A percentile compares a stretch with the other conserved stretches of the same genome.
These are phyloP conservation scores for Drosophila teissieri DNA, from an alignment of 1,140 invertebrate species.

Conservation along the genomic window DNA sequence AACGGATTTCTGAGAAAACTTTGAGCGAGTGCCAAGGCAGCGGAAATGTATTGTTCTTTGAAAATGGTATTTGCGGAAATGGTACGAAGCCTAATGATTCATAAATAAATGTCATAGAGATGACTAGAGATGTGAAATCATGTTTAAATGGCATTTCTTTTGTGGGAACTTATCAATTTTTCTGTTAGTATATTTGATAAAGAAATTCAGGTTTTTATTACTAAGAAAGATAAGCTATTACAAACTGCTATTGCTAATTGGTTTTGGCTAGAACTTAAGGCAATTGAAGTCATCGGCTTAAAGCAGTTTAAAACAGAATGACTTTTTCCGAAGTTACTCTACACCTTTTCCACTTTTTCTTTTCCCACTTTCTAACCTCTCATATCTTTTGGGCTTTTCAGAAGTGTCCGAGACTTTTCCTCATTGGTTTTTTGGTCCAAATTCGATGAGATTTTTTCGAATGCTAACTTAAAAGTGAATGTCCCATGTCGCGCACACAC, in stretches of 20 bases:
- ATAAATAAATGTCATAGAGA: neutral
- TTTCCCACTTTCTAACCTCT: neutral
- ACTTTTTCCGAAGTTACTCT: neutral
- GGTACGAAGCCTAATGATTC: neutral
- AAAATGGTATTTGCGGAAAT: conserved; percentile 2
- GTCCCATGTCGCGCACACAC: conserved; percentile 22
- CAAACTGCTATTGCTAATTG: conserved; percentile 12
- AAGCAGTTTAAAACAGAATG: neutral
- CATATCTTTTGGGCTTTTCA: neutral
- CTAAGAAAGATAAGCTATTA: neutral
- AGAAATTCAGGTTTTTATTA: too few species aligned
- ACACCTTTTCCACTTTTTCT: neutral
- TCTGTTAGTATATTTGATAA: too few species aligned
- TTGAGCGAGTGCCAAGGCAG: conserved; percentile 5
- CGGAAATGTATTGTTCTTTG: conserved; percentile 3
- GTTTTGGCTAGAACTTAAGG: neutral
- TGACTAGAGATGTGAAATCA: too few species aligned
- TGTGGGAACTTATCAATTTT: too few species aligned
- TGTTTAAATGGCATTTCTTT: neutral
- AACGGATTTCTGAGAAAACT: conserved; percentile 16
- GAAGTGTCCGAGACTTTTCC: conserved; percentile 2
- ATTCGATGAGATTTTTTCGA: conserved; percentile 33
- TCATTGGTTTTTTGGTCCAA: conserved; percentile 21
- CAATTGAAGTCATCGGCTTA: conserved; percentile 4
- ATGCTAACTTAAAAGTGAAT: conserved; percentile 52